Conservation (phyloP, 2,888 invertebrate species). For the Yponomeuta sedellus region DNA sequence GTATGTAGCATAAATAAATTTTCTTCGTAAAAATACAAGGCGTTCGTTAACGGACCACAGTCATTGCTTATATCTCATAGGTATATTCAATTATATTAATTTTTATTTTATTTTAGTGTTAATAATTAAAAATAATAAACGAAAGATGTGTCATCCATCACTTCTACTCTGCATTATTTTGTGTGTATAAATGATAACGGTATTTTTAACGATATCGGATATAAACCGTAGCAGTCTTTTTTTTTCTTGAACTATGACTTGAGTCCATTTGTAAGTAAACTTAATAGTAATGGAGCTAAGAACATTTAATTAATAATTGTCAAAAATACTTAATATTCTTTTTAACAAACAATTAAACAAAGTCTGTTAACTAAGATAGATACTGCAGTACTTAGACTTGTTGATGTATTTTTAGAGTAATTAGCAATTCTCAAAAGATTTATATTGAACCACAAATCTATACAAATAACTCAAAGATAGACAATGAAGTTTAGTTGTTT, state of each 20-base stretch:
- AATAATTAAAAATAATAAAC: slow-evolving; percentile 44
- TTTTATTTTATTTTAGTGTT: slow-evolving; percentile 61
- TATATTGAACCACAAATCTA: neutral
- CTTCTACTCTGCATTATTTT: slow-evolving; percentile 40
- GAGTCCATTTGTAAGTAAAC: too few species aligned
- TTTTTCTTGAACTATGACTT: too few species aligned
- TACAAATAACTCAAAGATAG: neutral
- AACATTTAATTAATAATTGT: too few species aligned
- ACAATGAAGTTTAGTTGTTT: slow-evolving; percentile 7
- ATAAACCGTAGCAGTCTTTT: too few species aligned
- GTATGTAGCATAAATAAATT: slow-evolving; percentile 63
- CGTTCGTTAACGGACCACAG: slow-evolving; percentile 49
- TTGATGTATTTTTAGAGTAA: too few species aligned
- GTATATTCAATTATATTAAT: slow-evolving; percentile 60
- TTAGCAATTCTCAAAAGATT: too few species aligned
- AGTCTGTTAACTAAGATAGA: too few species aligned
- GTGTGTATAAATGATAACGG: slow-evolving; percentile 27
- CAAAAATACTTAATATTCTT: too few species aligned
- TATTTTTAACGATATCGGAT: neutral
- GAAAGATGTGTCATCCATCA: slow-evolving; percentile 65
- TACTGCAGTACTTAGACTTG: too few species aligned
- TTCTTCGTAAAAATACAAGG: slow-evolving; percentile 32
- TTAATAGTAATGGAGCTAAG: too few species aligned
- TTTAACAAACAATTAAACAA: too few species aligned
- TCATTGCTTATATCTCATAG: slow-evolving; percentile 75